Percentiles rank a stretch among this genome's conserved stretches.
These are phyloP conservation scores for Clarias batrachus DNA, from an alignment of 2,113 vertebrate species.

Conservation along the genomic window DNA sequence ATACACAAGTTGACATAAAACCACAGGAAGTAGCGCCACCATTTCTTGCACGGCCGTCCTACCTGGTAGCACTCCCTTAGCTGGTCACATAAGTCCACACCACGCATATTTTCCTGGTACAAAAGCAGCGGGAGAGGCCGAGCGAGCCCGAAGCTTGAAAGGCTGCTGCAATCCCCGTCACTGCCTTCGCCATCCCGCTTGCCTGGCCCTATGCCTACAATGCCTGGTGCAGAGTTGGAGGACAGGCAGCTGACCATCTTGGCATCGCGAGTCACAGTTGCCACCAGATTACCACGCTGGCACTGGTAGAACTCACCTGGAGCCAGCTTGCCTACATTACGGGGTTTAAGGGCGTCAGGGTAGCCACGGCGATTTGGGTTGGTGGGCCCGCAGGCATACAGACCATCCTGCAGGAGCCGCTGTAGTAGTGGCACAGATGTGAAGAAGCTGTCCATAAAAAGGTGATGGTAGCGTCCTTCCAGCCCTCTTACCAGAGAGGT, in stretches of 20 bases:
- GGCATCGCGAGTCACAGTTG: conserved; percentile 73
- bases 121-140: conserved; percentile 74
- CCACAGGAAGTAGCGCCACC: conserved; percentile 83
- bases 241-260: conserved; percentile 76
- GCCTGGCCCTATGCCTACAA: conserved; percentile 75
- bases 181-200: conserved; percentile 59
- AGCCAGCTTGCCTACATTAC: conserved; percentile 73
- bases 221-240: conserved; percentile 75
- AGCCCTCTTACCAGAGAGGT: conserved; percentile 73
- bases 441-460: conserved; percentile 80
- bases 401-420: conserved; percentile 70
- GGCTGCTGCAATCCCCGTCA: conserved; percentile 63
- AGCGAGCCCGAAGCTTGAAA: conserved; percentile 64
- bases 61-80: conserved; percentile 80
- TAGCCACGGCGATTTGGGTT: conserved; percentile 71
- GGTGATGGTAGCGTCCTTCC: conserved; percentile 74
- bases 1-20: conserved; percentile 80
- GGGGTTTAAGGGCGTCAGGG: conserved; percentile 73
- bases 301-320: conserved; percentile 79
- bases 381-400: conserved; percentile 77
- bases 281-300: conserved; percentile 76
- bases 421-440: conserved; percentile 76
- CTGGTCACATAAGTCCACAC: conserved; percentile 78
- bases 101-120: conserved; percentile 81
- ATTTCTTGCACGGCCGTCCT: conserved; percentile 77